Base-by-base conservation (phyloP, 1,140 invertebrate genomes). In the Galendromus occidentalis region DNA sequence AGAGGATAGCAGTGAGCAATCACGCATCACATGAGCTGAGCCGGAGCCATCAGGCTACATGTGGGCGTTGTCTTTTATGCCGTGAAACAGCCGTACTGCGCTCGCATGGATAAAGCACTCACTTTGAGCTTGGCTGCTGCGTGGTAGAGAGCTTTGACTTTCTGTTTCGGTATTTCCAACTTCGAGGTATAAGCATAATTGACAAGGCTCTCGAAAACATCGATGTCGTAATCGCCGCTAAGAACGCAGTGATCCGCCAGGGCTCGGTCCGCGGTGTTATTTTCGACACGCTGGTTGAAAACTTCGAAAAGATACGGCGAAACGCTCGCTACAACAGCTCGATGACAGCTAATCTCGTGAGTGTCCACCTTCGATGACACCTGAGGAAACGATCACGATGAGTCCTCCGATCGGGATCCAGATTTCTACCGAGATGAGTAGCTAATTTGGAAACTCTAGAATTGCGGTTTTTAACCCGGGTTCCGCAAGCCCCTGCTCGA, bases 161-260 rank as follows among this genome's bases (percentile, higher is more conserved):
- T 68, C 66, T 7, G 25, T 18, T 33, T 20, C 30, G 42, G 67
- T 42, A 65, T 18, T 66, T 75, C 77, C 69, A 71, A 81, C 81
- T 75, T 77, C 65, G 80, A 78, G 55, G 87, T 88, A 75, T 91
- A 91, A 30, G 84, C 84, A 76, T 86, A 90, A 73, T 89, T 83
- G 29, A 90, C 79, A 7, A 90, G 77, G 66, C 81, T 81, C 67
- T 85, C 81, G 70, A 90, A 77, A 44, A 85, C 82, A 66, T 77
- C 77, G 68, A 80, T 80, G 69, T 85, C 82, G 69, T 84, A 80
- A 33, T 81, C 81, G n/a, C 80, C 82, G 71, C 81, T 82, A 66
- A 87, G 72, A 71, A 84, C 83, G 73, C 83, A 85, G 18, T 79
- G 69, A 64, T 68, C 66, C 9, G 66, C 65, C 14, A 59, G 20